Conservation (phyloP, 2,797 vertebrate species). For the Lepilemur septentrionalis region DNA sequence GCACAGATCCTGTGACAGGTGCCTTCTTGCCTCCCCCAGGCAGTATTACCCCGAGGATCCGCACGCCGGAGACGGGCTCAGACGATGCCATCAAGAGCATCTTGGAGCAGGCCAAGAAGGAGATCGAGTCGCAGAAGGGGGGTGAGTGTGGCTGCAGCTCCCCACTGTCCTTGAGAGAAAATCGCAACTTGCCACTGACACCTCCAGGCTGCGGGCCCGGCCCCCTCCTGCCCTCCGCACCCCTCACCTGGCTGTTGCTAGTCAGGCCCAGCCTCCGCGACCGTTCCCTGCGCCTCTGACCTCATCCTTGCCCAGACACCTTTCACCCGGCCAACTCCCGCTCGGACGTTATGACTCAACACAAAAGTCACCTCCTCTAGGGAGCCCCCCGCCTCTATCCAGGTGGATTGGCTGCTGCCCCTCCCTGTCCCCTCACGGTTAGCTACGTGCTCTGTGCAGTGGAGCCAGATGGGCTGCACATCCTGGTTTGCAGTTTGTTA, state of each 20-base stretch:
- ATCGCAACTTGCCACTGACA: background rate
- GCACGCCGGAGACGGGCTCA: slow-evolving; percentile 98
- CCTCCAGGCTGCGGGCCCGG: background rate
- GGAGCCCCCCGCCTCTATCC: background rate
- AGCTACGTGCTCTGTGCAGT: background rate
- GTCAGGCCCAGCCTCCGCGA: background rate
- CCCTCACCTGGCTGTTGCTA: accelerated
- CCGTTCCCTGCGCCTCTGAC: background rate
- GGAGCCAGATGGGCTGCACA: background rate
- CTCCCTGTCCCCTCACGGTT: background rate
- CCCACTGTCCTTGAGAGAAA: background rate
- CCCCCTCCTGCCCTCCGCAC: background rate
- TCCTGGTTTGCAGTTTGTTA: background rate
- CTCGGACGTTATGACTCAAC: background rate
- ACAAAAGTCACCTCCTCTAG: background rate
- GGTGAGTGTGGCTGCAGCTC: slow-evolving; percentile 82
- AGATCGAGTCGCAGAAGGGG: slow-evolving; percentile 98
- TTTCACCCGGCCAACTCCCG: background rate
- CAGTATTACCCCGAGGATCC: slow-evolving; percentile 98
- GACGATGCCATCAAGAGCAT: slow-evolving; percentile 99
- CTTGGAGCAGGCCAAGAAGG: slow-evolving; percentile 99
- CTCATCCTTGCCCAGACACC: background rate
- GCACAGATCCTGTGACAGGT: background rate
- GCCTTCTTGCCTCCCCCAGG: slow-evolving; percentile 87
- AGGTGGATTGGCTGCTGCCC: background rate